phyloP scores from a whole-genome alignment of 2,888 invertebrate genomes.

The Escarpia spicata region DNA sequence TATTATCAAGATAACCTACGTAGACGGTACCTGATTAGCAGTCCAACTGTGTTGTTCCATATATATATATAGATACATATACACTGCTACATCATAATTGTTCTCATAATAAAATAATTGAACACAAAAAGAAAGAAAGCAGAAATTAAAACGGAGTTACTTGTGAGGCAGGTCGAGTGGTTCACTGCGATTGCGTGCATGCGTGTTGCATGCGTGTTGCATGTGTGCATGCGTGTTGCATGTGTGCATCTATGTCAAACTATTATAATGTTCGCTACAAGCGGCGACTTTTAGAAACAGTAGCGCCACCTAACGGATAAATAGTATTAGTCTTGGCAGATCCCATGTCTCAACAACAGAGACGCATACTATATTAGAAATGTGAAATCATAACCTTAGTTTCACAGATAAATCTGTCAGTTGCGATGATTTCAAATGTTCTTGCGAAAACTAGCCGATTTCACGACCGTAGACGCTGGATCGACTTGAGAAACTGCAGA shows the following conservation, averaged over 20 bases:
- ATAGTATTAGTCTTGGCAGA: neutral
- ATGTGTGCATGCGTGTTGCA: too few species aligned
- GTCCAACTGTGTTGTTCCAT: too few species aligned
- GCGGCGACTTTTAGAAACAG: neutral
- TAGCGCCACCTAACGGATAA: neutral
- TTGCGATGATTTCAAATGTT: neutral
- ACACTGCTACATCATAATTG: too few species aligned
- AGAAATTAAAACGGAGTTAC: too few species aligned
- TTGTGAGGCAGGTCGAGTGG: too few species aligned
- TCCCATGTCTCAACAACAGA: neutral
- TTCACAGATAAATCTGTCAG: neutral
- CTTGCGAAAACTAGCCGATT: neutral
- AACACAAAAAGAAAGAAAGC: too few species aligned
- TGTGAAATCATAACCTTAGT: neutral
- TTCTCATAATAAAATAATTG: too few species aligned
- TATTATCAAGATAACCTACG: too few species aligned
- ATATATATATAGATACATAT: too few species aligned
- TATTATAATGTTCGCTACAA: neutral
- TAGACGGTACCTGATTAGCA: too few species aligned
- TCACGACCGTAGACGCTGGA: neutral
- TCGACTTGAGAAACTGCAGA: neutral
- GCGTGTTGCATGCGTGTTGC: too few species aligned
- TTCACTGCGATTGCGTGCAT: too few species aligned
- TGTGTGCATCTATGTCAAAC: neutral
- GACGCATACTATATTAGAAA: neutral